Conservation (phyloP, 1,140 invertebrate species). For the Aculops lycopersici region DNA sequence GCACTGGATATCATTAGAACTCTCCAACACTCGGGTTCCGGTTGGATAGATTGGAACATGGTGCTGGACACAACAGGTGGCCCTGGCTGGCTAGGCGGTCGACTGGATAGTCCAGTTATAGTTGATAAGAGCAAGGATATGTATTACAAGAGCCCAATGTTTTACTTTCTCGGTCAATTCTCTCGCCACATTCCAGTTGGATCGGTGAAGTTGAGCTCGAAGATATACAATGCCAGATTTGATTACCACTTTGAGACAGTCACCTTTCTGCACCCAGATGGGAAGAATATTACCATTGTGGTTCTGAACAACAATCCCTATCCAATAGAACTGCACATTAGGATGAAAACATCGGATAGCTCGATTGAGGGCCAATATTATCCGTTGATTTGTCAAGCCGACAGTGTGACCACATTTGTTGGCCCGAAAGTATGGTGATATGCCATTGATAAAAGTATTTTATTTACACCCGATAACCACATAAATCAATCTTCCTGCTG, state of each 20-base stretch:
- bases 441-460: too few relatives aligned
- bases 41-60: constrained; percentile 1
- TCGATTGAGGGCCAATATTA: too few relatives aligned
- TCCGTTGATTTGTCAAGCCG: too few relatives aligned
- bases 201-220: not conserved
- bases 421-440: too few relatives aligned
- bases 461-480: too few relatives aligned
- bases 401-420: too few relatives aligned
- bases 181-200: not conserved
- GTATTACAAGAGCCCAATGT: constrained; percentile 1
- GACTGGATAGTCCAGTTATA: not conserved
- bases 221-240: not conserved
- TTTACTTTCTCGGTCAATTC: constrained; percentile 1
- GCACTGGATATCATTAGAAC: not conserved
- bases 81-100: not conserved
- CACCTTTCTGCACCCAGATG: not conserved
- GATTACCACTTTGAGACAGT: not conserved
- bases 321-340: too few relatives aligned
- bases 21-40: not conserved
- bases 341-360: too few relatives aligned
- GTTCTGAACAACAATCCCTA: not conserved
- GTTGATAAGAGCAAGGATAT: not conserved
- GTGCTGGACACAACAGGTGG: not conserved
- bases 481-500: too few relatives aligned
- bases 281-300: not conserved